Percentiles rank a stretch among this genome's conserved stretches.
Evolutionary conservation across 2,113 vertebrate species (phyloP).

Genomic region (Lathamus discolor): DNA sequence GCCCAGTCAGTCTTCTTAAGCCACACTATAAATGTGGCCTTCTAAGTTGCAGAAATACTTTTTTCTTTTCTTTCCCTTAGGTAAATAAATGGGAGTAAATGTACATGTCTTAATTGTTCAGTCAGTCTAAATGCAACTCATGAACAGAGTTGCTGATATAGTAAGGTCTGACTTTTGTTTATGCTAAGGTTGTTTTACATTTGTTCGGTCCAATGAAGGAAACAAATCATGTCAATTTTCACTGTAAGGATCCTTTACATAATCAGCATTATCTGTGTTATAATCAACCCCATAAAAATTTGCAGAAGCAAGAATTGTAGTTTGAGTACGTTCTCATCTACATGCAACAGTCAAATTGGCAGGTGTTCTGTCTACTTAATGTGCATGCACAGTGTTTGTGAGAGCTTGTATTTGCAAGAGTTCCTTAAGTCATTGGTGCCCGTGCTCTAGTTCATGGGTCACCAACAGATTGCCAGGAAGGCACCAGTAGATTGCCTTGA

Average conservation of each 20-base stretch:
- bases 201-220: not conserved
- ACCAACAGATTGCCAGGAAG: not conserved
- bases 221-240: not conserved
- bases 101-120: not conserved
- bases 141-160: not conserved
- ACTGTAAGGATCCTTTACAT: not conserved
- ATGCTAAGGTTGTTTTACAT: not conserved
- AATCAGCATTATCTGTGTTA: not conserved
- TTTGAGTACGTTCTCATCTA: not conserved
- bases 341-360: not conserved
- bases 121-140: not conserved
- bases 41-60: not conserved
- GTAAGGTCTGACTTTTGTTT: not conserved
- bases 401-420: not conserved
- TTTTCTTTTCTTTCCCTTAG: no score
- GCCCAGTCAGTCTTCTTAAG: not conserved
- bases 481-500: not conserved
- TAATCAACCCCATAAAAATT: not conserved
- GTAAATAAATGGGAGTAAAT: not conserved
- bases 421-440: not conserved
- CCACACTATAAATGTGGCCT: not conserved
- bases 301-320: not conserved
- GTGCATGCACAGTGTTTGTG: not conserved
- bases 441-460: not conserved
- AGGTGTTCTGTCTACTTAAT: not conserved